These are phyloP conservation scores for Phaenicophaeus curvirostris DNA, from an alignment of 2,797 vertebrate genomes.

Conservation along the genomic window DNA sequence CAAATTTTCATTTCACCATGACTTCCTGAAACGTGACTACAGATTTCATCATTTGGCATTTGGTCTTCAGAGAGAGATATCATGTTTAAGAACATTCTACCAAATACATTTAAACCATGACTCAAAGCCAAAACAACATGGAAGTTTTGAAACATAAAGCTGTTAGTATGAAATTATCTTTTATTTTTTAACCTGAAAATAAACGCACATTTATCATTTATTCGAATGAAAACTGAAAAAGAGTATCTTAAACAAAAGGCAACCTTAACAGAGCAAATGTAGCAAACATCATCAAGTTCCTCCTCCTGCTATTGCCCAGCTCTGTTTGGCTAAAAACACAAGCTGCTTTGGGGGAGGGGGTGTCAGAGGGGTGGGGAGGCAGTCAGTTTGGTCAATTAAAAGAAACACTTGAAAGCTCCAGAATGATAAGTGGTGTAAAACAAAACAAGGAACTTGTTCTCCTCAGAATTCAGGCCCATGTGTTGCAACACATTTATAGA, in stretches of 20 bases:
- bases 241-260: constrained; percentile 17
- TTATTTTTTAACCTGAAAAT: constrained; percentile 81
- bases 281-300: not conserved
- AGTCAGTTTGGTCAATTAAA: constrained; percentile 41
- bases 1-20: constrained; percentile 10
- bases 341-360: not conserved
- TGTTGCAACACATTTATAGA: constrained; percentile 34
- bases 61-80: not conserved
- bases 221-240: constrained; percentile 68
- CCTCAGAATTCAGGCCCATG: constrained; percentile 32
- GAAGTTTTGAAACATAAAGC: constrained; percentile 59
- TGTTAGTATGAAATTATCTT: constrained; percentile 81
- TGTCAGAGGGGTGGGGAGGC: too few relatives aligned
- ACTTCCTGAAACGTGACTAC: constrained; percentile 24
- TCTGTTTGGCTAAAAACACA: constrained; percentile 48
- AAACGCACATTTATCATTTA: constrained; percentile 74
- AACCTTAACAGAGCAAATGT: constrained; percentile 28
- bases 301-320: not conserved
- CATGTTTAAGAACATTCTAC: constrained; percentile 23
- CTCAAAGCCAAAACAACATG: constrained; percentile 25
- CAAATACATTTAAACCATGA: constrained; percentile 21
- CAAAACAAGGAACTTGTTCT: constrained; percentile 26
- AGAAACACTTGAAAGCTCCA: constrained; percentile 16
- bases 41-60: constrained; percentile 8
- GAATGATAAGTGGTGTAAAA: constrained; percentile 37